Evolutionary conservation across 1,140 invertebrate genomes (phyloP).

Genomic region (Mylabris phalerata): DNA sequence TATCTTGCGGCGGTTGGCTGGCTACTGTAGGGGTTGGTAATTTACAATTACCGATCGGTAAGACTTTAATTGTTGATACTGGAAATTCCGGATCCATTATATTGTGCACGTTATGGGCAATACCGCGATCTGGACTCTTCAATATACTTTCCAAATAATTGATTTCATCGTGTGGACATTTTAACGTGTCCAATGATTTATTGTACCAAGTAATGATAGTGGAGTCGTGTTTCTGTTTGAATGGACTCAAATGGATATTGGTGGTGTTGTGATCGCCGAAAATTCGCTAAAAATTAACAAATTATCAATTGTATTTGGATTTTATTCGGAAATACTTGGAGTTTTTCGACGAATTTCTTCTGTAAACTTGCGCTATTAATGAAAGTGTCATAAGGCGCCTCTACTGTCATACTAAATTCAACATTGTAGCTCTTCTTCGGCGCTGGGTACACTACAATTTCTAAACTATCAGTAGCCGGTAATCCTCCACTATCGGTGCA

Average conservation of each 20-base stretch:
- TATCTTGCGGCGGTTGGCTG: constrained; percentile 18
- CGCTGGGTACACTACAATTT: constrained; percentile 62
- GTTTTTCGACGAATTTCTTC: constrained; percentile 70
- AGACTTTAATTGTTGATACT: constrained; percentile 63
- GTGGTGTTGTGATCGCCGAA: constrained; percentile 69
- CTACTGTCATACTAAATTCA: constrained; percentile 73
- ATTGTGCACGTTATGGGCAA: constrained; percentile 54
- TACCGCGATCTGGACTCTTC: constrained; percentile 49
- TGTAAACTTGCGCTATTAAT: constrained; percentile 59
- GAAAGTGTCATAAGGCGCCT: constrained; percentile 65
- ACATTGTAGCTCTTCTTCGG: constrained; percentile 51
- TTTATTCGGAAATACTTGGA: constrained; percentile 40
- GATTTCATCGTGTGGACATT: constrained; percentile 72
- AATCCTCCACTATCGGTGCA: constrained; percentile 61
- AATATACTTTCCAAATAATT: constrained; percentile 60
- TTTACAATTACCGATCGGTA: constrained; percentile 65
- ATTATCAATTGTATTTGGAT: neutral
- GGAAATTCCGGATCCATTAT: constrained; percentile 73
- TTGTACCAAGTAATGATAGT: constrained; percentile 76
- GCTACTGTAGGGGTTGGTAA: constrained; percentile 31
- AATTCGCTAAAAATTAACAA: constrained; percentile 46
- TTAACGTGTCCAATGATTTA: constrained; percentile 55
- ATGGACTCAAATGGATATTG: constrained; percentile 61
- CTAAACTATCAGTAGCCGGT: constrained; percentile 68
- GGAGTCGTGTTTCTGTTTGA: constrained; percentile 47